Percentiles rank a stretch among this genome's conserved stretches.
Evolutionary conservation across 2,888 invertebrate species (phyloP).

Genomic region (Laothoe populi): DNA sequence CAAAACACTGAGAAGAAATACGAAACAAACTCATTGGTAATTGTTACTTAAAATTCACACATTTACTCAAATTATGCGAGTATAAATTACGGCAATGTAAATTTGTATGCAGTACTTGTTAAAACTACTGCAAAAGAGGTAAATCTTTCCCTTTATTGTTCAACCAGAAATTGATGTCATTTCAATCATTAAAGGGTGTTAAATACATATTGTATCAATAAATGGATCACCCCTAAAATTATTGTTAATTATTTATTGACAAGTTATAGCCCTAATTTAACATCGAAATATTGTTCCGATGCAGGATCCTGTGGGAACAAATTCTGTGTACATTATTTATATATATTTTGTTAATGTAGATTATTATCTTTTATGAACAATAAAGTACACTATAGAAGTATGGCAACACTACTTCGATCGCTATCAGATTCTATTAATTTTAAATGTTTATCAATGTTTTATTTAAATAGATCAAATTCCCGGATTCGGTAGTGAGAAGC

Average conservation of each 20-base stretch:
- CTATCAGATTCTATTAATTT: no score
- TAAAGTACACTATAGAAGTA: no score
- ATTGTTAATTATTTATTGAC: conserved; percentile 67
- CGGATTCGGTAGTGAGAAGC: no score
- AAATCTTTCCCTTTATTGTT: neutral
- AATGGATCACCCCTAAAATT: conserved; percentile 43
- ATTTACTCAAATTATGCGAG: no score
- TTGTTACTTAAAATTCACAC: no score
- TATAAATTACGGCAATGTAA: no score
- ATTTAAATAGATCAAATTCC: no score
- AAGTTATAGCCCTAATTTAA: conserved; percentile 57
- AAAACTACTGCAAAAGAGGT: neutral
- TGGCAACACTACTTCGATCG: no score
- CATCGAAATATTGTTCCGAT: conserved; percentile 39
- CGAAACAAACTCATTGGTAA: no score
- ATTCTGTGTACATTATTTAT: neutral
- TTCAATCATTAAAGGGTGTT: neutral
- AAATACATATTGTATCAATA: neutral
- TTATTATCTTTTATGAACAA: neutral
- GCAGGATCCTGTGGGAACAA: conserved; percentile 33
- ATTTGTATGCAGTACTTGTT: no score
- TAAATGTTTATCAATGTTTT: no score
- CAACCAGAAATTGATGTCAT: neutral
- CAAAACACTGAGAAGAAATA: no score
- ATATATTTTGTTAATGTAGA: neutral